Base-by-base conservation (phyloP, 2,888 invertebrate genomes). In the Amorpha juglandis region DNA sequence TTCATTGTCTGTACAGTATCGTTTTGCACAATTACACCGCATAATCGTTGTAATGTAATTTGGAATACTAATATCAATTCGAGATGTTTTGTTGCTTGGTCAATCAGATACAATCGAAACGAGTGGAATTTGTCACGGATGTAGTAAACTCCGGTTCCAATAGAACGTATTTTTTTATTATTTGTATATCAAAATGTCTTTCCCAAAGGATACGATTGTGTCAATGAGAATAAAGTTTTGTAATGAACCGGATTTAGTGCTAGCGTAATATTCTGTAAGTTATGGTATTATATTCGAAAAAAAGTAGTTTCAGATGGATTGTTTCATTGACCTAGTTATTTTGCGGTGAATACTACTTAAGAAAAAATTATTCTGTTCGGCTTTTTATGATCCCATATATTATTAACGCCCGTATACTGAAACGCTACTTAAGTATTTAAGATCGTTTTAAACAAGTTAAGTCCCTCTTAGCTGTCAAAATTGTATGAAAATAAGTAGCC, bases 121-220 rank as follows among this genome's bases (percentile, higher is more conserved):
- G 50, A 58, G 35, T 66, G 51, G 62, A 7, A 27, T 35, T 27
- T 47, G 55, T 48, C 42, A 19, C 58, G 58, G 21, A 58, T 38
- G 19, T 45, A 50, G 45, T 11, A 11, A 58, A 58, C 58, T 19
- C 58, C 42, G 58, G 58, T 58, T 58, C 42, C 16, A 58, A 58
- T 42, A 58, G 21, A 21, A 58, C 19, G 38, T 55, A 16, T 9
- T 16, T 33, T 27, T 19, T 55, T 38, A 16, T 11, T 11, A 11
- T 55, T 58, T 12, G 6, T 6, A 35, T 53, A 33, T 52, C 14
- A 8, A 33, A 33, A 35, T 58, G 0, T 58, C 38, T 58, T 42
- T 58, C 38, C 16, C 38, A 58, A 19, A 42, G 58, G 42, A 42
- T 38, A 19, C 35, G n/a, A 53, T 50, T 38, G 19, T 19, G 19